These are phyloP conservation scores for Phlogophora meticulosa DNA, from an alignment of 2,888 invertebrate species.

Conservation along the genomic window DNA sequence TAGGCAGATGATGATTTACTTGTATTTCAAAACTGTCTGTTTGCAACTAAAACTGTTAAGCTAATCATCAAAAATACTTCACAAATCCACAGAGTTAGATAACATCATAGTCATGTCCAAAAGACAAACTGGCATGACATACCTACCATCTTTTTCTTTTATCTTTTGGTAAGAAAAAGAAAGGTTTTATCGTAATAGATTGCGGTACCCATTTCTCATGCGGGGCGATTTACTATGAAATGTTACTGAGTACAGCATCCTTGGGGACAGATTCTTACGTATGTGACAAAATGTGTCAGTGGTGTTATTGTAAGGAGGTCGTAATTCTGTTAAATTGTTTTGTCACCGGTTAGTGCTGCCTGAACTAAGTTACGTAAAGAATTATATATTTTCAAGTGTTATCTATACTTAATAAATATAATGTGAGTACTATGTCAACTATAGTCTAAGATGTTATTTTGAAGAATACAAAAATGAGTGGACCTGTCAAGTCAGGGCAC, in stretches of 20 bases:
- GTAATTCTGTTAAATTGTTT: neutral
- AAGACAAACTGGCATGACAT: conserved; percentile 14
- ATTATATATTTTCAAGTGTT: too few species aligned
- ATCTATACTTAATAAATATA: too few species aligned
- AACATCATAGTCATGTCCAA: conserved; percentile 8
- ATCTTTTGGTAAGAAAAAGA: conserved; percentile 36
- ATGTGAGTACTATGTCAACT: too few species aligned
- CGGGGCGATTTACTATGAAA: conserved; percentile 35
- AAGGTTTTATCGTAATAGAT: conserved; percentile 45
- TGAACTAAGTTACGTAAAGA: too few species aligned
- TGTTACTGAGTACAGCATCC: conserved; percentile 40
- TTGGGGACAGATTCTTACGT: conserved; percentile 34
- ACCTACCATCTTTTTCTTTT: conserved; percentile 37
- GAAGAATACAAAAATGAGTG: too few species aligned
- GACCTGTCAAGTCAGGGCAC: too few species aligned
- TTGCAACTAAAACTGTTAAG: too few species aligned
- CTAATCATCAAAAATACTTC: neutral
- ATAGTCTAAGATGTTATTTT: too few species aligned
- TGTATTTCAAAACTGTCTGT: too few species aligned
- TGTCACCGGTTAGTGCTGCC: neutral
- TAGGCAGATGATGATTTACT: too few species aligned
- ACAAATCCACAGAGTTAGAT: neutral
- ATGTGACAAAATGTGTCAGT: conserved; percentile 25
- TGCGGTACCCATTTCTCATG: conserved; percentile 44
- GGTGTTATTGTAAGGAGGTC: conserved; percentile 17